phyloP scores from a whole-genome alignment of 1,140 invertebrate genomes.

The Drosophila fuyamai region DNA sequence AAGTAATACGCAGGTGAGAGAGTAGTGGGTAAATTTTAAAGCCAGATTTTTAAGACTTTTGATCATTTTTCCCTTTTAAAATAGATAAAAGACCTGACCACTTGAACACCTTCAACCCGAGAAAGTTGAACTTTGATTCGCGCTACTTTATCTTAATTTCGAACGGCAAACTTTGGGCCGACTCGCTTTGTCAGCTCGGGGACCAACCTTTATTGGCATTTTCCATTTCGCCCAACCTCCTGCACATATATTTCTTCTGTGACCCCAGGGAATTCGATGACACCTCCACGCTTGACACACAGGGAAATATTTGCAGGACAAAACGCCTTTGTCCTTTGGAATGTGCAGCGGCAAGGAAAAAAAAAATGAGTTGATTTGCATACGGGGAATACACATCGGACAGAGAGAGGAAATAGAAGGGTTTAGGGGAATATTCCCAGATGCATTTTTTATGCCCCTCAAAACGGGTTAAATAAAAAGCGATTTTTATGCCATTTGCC shows the following conservation, averaged over 20 bases:
- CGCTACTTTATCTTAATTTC: constrained; percentile 18
- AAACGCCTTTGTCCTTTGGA: constrained; percentile 12
- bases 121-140: constrained; percentile 11
- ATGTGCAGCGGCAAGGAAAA: constrained; percentile 10
- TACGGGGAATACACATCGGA: constrained; percentile 17
- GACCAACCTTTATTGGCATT: constrained; percentile 1
- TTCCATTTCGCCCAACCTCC: not conserved
- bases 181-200: constrained; percentile 30
- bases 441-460: constrained; percentile 31
- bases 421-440: constrained; percentile 21
- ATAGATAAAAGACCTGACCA: not conserved
- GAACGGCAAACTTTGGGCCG: constrained; percentile 4
- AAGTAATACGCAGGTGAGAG: no score
- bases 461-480: constrained; percentile 41
- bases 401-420: not conserved
- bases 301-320: constrained; percentile 2
- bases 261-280: constrained; percentile 21
- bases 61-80: no score
- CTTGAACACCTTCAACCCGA: not conserved
- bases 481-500: constrained; percentile 12
- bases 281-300: constrained; percentile 21
- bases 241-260: not conserved
- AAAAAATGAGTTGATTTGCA: constrained; percentile 26
- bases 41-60: no score
- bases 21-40: no score